phyloP scores from a whole-genome alignment of 2,888 invertebrate genomes.

The Palloptera scutellata region DNA sequence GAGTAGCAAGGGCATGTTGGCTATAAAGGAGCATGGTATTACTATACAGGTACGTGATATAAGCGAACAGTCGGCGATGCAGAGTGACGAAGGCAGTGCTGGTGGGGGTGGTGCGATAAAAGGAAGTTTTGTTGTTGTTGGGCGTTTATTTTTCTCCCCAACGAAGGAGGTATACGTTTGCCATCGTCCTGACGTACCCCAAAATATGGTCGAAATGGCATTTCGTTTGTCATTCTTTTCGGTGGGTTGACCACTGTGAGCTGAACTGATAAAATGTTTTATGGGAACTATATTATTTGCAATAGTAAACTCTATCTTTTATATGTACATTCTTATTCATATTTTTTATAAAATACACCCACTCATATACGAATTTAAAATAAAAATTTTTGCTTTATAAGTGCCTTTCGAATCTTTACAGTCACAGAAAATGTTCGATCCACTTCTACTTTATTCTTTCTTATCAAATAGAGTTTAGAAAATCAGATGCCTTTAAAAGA shows the following conservation, averaged over 20 bases:
- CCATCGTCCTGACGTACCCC: constrained; percentile 84
- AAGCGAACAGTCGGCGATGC: constrained; percentile 52
- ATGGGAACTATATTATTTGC: no score
- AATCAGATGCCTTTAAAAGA: no score
- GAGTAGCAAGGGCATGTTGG: constrained; percentile 65
- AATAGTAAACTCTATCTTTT: no score
- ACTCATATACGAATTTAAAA: no score
- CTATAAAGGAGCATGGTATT: constrained; percentile 85
- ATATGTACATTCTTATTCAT: no score
- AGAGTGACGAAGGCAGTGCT: constrained; percentile 59
- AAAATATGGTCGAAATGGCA: constrained; percentile 88
- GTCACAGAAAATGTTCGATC: no score
- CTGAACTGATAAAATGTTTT: no score
- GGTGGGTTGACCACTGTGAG: constrained; percentile 47
- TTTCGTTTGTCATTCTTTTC: constrained; percentile 73
- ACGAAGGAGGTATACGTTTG: constrained; percentile 86
- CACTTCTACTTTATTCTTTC: no score
- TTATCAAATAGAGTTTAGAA: no score
- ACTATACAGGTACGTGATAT: constrained; percentile 69
- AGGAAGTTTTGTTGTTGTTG: constrained; percentile 62
- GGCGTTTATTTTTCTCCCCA: constrained; percentile 79
- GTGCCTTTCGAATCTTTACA: no score
- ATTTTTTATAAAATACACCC: no score
- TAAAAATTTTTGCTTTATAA: no score
- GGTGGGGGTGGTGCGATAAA: constrained; percentile 59